A percentile compares a stretch with the other conserved stretches of the same genome.
phyloP scores from a whole-genome alignment of 2,888 invertebrate genomes.

The Syrphus vitripennis region DNA sequence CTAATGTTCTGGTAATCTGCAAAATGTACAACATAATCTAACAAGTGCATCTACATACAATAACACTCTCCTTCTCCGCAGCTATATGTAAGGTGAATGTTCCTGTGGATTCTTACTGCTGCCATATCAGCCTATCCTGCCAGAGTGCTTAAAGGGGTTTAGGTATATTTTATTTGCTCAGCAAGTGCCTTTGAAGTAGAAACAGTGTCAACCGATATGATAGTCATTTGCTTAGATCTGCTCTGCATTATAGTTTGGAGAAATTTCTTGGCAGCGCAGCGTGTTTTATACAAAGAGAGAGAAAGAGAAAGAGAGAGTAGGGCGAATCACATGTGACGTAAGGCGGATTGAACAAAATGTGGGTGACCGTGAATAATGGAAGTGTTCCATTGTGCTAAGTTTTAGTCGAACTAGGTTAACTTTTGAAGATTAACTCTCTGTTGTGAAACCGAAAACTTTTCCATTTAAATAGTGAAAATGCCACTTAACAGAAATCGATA shows the following conservation, averaged over 20 bases:
- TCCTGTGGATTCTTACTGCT: background rate
- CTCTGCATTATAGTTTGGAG: constrained; percentile 41
- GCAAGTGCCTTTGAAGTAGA: constrained; percentile 27
- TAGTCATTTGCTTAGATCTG: constrained; percentile 55
- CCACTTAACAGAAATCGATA: background rate
- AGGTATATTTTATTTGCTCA: constrained; percentile 17
- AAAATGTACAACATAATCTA: constrained; percentile 59
- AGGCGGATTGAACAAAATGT: constrained; percentile 16
- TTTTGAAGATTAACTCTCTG: constrained; percentile 10
- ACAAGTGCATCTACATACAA: constrained; percentile 40
- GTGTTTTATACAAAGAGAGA: too few species aligned
- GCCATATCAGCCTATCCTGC: constrained; percentile 14
- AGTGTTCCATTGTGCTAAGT: constrained; percentile 50
- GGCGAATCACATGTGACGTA: constrained; percentile 3
- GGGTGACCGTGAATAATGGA: constrained; percentile 62
- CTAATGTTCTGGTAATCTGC: constrained; percentile 64
- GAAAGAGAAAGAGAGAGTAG: too few species aligned
- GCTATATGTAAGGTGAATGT: constrained; percentile 28
- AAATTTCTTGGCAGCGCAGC: constrained; percentile 27
- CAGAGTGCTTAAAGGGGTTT: background rate
- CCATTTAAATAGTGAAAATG: background rate
- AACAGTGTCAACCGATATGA: constrained; percentile 62
- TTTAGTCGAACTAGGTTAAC: constrained; percentile 3
- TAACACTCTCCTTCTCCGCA: background rate
- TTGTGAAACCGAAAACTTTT: background rate